Evolutionary conservation across 2,113 vertebrate genomes (phyloP), one percentile per base, ranked within the genome.

Genomic region (Fulmarus glacialis): DNA sequence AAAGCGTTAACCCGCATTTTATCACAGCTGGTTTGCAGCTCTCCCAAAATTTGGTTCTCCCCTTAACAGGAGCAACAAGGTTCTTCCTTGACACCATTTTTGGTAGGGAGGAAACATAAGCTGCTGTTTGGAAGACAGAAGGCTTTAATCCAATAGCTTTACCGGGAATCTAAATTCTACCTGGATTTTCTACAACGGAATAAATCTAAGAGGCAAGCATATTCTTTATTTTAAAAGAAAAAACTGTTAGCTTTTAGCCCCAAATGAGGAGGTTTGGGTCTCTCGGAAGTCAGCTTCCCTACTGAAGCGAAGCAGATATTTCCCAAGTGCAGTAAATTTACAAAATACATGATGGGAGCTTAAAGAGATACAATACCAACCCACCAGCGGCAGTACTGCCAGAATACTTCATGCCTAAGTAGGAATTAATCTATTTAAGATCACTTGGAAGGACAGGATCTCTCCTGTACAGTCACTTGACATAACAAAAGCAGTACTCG

Each of bases 401-500:
- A 27, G 56, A 43, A 23, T 5, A 29, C 66, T 32, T 8, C 29
- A 14, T 4, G 42, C 12, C 23, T 6, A 50, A 20, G 4, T 1
- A 43, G 42, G 70, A 68, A 75, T 38, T 8, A 8, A 21, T 20
- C 36, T 15, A 15, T 16, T n/a, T 24, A 29, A 19, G 42, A 34
- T 13, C n/a, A 43, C 26, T 4, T 11, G 70, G n/a, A 82, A 82
- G 83, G 62, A 32, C 22, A 20, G 26, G 32, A 38, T 19, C 56
- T 43, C 40, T 47, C n/a, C n/a, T 19, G 15, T 2, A 15, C 11
- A 11, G 48, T 48, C 36, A 11, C 21, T 11, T 19, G 68, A 11
- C 5, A 0, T 3, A 26, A 26, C 21, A 67, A 23, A 23, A 26
- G 10, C 56, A 12, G 23, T 18, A 6, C 22, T 42, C 4, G 2